phyloP scores from a whole-genome alignment of 2,797 vertebrate genomes.

The Halcyon chelicuti region DNA sequence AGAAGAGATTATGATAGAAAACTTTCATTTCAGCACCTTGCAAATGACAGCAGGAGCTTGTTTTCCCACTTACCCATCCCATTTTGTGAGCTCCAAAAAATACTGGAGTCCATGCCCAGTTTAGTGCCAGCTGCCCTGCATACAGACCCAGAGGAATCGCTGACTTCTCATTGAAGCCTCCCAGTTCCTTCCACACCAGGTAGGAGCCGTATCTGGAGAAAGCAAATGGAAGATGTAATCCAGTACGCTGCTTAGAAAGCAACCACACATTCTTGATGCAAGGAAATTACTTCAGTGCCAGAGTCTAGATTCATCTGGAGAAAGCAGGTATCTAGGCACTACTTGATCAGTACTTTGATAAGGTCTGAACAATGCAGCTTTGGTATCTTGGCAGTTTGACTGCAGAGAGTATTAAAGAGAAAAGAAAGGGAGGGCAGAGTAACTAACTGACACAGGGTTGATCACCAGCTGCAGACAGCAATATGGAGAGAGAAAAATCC shows the following conservation, averaged over 20 bases:
- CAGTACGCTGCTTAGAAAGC: not conserved
- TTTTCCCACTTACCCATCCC: conserved; percentile 79
- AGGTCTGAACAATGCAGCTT: too few relatives aligned
- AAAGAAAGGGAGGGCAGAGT: not conserved
- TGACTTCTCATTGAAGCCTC: conserved; percentile 77
- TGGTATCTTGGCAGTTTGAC: too few relatives aligned
- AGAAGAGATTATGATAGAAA: not conserved
- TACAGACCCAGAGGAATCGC: conserved; percentile 82
- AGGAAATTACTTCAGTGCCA: not conserved
- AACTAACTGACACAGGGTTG: not conserved
- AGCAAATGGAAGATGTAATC: not conserved
- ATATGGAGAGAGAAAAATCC: not conserved
- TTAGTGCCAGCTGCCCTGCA: conserved; percentile 79
- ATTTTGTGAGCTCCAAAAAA: conserved; percentile 80
- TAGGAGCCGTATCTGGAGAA: conserved; percentile 80
- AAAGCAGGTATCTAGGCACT: not conserved
- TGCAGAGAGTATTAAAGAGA: too few relatives aligned
- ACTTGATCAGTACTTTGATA: too few relatives aligned
- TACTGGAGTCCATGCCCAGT: conserved; percentile 82
- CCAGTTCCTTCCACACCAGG: conserved; percentile 81
- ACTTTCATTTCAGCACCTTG: not conserved
- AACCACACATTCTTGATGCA: not conserved
- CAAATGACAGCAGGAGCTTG: not conserved
- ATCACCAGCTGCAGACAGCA: not conserved
- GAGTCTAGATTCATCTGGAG: not conserved